Conservation (phyloP, 2,113 vertebrate species). For the Alexandromys fortis region DNA sequence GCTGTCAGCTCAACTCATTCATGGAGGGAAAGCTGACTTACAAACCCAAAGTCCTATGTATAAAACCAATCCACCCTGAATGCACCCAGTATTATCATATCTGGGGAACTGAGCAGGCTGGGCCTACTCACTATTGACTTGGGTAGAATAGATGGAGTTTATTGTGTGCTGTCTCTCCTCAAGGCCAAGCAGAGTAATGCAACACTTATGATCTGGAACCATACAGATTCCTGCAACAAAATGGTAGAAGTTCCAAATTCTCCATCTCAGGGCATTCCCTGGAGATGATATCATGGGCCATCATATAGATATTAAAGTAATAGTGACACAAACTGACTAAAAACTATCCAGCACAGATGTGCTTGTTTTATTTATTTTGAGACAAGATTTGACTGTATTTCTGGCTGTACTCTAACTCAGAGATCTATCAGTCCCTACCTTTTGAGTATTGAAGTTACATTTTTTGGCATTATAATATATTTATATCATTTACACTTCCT, state of each 20-base stretch:
- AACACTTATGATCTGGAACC: background rate
- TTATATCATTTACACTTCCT: background rate
- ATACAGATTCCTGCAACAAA: background rate
- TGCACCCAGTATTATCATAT: rapidly evolving
- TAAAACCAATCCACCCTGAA: too few relatives aligned
- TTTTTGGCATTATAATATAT: background rate
- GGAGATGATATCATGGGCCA: background rate
- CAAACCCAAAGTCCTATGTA: background rate
- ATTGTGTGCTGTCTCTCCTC: too few relatives aligned
- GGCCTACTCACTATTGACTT: background rate
- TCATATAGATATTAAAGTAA: background rate
- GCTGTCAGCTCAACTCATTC: background rate
- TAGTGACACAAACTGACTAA: background rate
- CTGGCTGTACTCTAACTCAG: background rate
- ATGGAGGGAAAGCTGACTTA: background rate
- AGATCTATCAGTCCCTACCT: background rate
- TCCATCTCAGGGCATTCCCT: background rate
- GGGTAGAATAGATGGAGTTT: rapidly evolving
- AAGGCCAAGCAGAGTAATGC: background rate
- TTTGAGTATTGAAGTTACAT: background rate
- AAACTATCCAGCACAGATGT: background rate
- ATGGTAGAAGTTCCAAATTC: background rate
- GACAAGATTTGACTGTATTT: background rate
- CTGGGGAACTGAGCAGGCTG: too few relatives aligned
- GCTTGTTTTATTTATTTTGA: background rate